Conservation (phyloP, 2,113 vertebrate species). For the Elaphurus davidianus region DNA sequence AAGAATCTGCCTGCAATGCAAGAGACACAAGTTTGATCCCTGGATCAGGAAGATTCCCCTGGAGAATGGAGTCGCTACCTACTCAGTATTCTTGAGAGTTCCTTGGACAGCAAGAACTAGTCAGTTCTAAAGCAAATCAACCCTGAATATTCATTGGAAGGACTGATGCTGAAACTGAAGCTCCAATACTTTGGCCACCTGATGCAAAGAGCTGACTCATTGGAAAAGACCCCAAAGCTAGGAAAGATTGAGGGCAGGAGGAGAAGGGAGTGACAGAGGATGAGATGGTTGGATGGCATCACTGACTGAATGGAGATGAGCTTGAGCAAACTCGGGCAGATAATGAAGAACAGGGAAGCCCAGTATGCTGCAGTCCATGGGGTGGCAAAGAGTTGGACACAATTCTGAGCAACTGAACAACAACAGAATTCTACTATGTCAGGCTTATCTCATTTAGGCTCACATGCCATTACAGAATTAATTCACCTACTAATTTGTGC, state of each 20-base stretch:
- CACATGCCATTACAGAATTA: neutral
- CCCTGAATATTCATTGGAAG: neutral
- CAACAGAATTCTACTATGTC: neutral
- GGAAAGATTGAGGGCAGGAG: neutral
- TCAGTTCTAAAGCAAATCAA: neutral
- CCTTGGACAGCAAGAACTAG: neutral
- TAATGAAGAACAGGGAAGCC: neutral
- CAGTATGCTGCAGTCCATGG: rapidly evolving
- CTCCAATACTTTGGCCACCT: neutral
- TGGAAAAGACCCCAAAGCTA: neutral
- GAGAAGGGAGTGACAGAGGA: neutral
- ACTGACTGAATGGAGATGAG: neutral
- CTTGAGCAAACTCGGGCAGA: neutral
- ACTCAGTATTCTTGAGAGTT: neutral
- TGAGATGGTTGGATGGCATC: neutral
- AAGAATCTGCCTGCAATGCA: neutral
- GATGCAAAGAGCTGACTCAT: neutral
- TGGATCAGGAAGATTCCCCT: neutral
- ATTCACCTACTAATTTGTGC: neutral
- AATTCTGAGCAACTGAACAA: neutral
- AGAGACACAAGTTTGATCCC: neutral
- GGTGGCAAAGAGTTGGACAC: neutral
- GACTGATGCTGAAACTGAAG: neutral
- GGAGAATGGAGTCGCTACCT: neutral
- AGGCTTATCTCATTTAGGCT: neutral